Conservation (phyloP, 2,888 invertebrate species). For the Drosophila acutilabella region DNA sequence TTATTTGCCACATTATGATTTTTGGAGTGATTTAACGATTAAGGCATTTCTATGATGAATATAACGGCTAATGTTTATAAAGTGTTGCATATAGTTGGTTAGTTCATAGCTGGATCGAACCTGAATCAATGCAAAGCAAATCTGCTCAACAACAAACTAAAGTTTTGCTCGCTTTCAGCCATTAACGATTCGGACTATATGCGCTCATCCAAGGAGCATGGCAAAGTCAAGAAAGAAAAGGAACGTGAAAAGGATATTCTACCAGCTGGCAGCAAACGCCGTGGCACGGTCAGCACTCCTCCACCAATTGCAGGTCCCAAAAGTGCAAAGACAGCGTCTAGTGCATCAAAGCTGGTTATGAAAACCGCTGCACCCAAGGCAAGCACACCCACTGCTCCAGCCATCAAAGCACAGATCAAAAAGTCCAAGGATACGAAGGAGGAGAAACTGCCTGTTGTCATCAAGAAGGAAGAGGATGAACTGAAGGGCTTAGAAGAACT, state of each 20-base stretch:
- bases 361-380: slow-evolving; percentile 40
- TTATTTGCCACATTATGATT: slow-evolving; percentile 55
- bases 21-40: slow-evolving; percentile 65
- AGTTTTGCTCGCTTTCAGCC: slow-evolving; percentile 64
- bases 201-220: slow-evolving; percentile 50
- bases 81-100: slow-evolving; percentile 3
- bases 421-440: slow-evolving; percentile 65
- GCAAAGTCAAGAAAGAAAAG: slow-evolving; percentile 82
- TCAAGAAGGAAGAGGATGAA: slow-evolving; percentile 80
- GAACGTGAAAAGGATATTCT: slow-evolving; percentile 56
- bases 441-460: slow-evolving; percentile 60
- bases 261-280: slow-evolving; percentile 58
- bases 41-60: slow-evolving; percentile 26
- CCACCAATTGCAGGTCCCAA: slow-evolving; percentile 40
- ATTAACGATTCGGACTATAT: slow-evolving; percentile 83
- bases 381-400: slow-evolving; percentile 20
- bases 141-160: slow-evolving; percentile 2
- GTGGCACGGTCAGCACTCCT: slow-evolving; percentile 51
- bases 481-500: slow-evolving; percentile 83
- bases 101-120: not conserved
- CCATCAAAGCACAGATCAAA: slow-evolving; percentile 42
- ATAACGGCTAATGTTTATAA: slow-evolving; percentile 4
- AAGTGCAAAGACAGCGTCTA: slow-evolving; percentile 24
- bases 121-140: not conserved
- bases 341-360: slow-evolving; percentile 18